Percentiles rank a stretch among this genome's conserved stretches.
Conservation (phyloP, 2,888 invertebrate genomes). For the Ernsta delagoae region DNA sequence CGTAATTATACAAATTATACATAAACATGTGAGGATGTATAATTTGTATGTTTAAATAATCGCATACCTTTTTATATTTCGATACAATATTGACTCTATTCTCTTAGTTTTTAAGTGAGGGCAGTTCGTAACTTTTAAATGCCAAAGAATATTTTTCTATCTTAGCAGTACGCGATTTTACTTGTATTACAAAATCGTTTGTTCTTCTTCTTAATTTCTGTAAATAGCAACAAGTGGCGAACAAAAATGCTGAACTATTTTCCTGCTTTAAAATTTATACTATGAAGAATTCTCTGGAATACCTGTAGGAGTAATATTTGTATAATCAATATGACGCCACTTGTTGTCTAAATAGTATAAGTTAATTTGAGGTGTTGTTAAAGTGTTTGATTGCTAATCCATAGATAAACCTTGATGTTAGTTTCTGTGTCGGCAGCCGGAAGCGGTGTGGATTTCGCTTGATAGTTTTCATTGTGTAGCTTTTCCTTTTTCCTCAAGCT, state of each 20-base stretch:
- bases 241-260: neutral
- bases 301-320: neutral
- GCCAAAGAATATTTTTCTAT: constrained; percentile 35
- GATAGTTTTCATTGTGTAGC: constrained; percentile 70
- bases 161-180: constrained; percentile 21
- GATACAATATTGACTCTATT: neutral
- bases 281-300: neutral
- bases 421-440: constrained; percentile 49
- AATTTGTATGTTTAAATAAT: neutral
- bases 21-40: neutral
- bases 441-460: constrained; percentile 54
- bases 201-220: constrained; percentile 20
- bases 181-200: neutral
- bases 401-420: constrained; percentile 47
- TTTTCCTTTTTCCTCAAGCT: constrained; percentile 77
- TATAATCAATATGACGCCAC: constrained; percentile 16
- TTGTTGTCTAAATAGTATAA: constrained; percentile 24
- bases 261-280: neutral
- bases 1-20: constrained; percentile 5
- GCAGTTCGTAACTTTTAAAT: constrained; percentile 26
- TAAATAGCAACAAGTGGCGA: constrained; percentile 34
- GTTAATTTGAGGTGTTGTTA: constrained; percentile 25
- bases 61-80: neutral
- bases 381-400: constrained; percentile 21
- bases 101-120: constrained; percentile 11